Evolutionary conservation across 2,113 vertebrate genomes (phyloP), one percentile per base, ranked within the genome.

Genomic region (Syngnathoides biaculeatus): DNA sequence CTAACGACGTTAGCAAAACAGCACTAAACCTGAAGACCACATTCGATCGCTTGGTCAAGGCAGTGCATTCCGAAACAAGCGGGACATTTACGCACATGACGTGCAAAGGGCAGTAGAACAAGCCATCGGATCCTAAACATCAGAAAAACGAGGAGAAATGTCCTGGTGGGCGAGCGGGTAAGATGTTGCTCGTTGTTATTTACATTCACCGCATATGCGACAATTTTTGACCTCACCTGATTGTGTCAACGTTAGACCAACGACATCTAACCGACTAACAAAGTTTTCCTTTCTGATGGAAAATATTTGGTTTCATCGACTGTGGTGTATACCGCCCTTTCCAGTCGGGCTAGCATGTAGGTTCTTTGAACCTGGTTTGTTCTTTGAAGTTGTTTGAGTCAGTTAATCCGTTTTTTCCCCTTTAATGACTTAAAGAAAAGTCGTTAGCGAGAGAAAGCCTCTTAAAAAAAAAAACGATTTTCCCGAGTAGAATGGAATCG

Each of bases 91-190:
- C 26, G 60, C 19, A 58, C 40, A 69, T 84, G 72, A 74, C 74
- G 71, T 59, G 53, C 19, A 47, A 47, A 2, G 5, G 19, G 17
- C 22, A 45, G 42, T 63, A 3, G 67, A 55, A 65, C 9, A 45
- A 50, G n/a, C 47, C 26, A 8, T 24, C 57, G 13, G 35, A 59
- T 22, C 67, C 58, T 69, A 42, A 80, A 79, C 72, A 76, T 67
- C 67, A 67, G 8, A 84, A 76, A 84, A 77, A 55, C 64, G 65
- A 65, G 73, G 68, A 78, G 86, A 89, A 82, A 92, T 93, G 92
- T 91, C 92, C 19, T 85, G 88, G 87, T 88, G 87, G 89, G 38
- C 81, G 90, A 91, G 92, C 87, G 83, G 92, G 92, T 92, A 86
- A 88, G 83, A 65, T 26, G 65, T 15, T 7, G 5, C 42, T 67